Conservation (phyloP, 2,797 vertebrate species). For the Chaetodon trifasciatus region DNA sequence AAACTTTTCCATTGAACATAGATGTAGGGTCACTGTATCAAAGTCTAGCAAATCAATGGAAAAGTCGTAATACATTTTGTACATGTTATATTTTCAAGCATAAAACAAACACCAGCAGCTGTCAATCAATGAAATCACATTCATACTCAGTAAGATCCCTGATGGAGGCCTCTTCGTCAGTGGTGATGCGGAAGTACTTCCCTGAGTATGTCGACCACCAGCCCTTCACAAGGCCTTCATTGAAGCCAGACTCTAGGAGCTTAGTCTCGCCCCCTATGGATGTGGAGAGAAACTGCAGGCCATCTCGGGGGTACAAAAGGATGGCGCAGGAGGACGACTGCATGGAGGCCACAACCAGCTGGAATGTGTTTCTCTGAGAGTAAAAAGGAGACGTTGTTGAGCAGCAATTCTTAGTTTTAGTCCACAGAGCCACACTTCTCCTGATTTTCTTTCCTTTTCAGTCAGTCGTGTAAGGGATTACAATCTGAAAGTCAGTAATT, state of each 20-base stretch:
- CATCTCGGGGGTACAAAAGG: conserved; percentile 90
- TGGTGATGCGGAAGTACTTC: conserved; percentile 83
- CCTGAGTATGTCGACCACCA: conserved; percentile 77
- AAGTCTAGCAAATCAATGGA: neutral
- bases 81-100: neutral
- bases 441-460: neutral
- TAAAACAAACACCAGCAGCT: neutral
- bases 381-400: neutral
- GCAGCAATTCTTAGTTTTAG: neutral
- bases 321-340: conserved; percentile 87
- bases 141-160: conserved; percentile 88
- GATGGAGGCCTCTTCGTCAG: conserved; percentile 83
- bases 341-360: conserved; percentile 88
- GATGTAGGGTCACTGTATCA: no score
- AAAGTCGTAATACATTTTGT: neutral
- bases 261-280: conserved; percentile 73
- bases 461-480: neutral
- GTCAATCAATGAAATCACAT: neutral
- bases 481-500: no score
- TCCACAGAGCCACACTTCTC: neutral
- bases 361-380: conserved; percentile 93
- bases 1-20: neutral
- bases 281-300: conserved; percentile 88
- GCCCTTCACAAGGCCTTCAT: conserved; percentile 81
- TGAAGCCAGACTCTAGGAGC: conserved; percentile 89